phyloP scores from a whole-genome alignment of 2,888 invertebrate genomes.

The Ametastegia equiseti region DNA sequence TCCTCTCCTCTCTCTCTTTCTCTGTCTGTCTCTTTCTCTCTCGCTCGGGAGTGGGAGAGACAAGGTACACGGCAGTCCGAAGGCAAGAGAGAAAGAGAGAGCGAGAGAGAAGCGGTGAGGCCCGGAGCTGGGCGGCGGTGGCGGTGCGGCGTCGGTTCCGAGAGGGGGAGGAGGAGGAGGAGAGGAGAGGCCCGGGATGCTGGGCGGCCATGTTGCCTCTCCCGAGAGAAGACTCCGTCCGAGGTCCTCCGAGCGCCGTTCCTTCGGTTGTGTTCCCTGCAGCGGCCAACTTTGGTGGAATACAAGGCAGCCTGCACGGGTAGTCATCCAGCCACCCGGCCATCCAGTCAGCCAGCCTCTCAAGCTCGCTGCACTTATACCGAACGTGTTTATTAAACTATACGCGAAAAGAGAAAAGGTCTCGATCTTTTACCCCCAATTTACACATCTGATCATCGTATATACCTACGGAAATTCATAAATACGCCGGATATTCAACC shows the following conservation, averaged over 20 bases:
- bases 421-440: not conserved
- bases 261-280: conserved; percentile 65
- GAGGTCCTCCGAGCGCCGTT: conserved; percentile 68
- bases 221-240: conserved; percentile 74
- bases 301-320: conserved; percentile 47
- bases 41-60: not conserved
- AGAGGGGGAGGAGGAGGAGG: conserved; percentile 55
- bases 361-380: conserved; percentile 25
- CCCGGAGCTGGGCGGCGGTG: conserved; percentile 50
- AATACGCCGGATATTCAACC: no score
- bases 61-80: no score
- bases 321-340: conserved; percentile 31
- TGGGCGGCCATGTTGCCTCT: conserved; percentile 85
- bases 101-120: conserved; percentile 53
- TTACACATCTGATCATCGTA: no score
- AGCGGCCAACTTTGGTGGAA: conserved; percentile 66
- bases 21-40: conserved; percentile 12
- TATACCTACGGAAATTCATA: no score
- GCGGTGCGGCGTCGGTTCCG: conserved; percentile 53
- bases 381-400: conserved; percentile 3
- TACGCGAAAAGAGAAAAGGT: conserved; percentile 24
- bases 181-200: conserved; percentile 77
- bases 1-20: not conserved
- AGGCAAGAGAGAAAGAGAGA: no score
- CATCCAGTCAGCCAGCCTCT: conserved; percentile 29